A percentile compares a stretch with the other conserved stretches of the same genome.
These are phyloP conservation scores for Pemphigus obesinymphae DNA, from an alignment of 1,140 invertebrate genomes.

Conservation along the genomic window DNA sequence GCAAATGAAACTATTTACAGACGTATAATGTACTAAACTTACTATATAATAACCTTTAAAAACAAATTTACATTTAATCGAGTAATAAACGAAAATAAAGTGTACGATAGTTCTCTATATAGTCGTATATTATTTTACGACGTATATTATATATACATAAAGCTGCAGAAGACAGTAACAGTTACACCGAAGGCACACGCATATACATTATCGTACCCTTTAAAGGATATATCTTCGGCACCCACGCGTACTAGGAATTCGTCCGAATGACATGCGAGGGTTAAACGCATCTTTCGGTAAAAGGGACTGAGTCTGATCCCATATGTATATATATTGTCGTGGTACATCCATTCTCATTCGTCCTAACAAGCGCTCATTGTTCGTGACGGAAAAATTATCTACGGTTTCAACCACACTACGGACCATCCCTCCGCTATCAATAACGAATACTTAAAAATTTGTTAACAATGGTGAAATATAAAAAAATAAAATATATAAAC, in stretches of 20 bases:
- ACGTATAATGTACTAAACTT: too few relatives aligned
- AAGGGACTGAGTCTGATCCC: neutral
- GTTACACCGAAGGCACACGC: too few relatives aligned
- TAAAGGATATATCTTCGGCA: neutral
- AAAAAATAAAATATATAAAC: neutral
- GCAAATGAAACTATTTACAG: too few relatives aligned
- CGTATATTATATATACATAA: too few relatives aligned
- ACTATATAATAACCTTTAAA: too few relatives aligned
- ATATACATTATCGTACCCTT: neutral
- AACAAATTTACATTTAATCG: too few relatives aligned
- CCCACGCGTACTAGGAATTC: neutral
- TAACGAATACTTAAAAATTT: neutral
- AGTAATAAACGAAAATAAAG: too few relatives aligned
- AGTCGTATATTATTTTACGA: too few relatives aligned
- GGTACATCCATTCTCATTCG: neutral
- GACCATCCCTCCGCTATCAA: neutral
- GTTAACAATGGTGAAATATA: too few relatives aligned
- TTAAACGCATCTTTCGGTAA: neutral
- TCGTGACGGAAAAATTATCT: constrained; percentile 9
- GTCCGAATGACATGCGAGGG: neutral
- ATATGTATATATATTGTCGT: neutral
- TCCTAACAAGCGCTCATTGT: neutral
- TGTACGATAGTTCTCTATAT: too few relatives aligned
- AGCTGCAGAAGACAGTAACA: too few relatives aligned
- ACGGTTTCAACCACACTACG: neutral